These are phyloP conservation scores for Terebella lapidaria DNA, from an alignment of 2,888 invertebrate genomes.

Conservation along the genomic window DNA sequence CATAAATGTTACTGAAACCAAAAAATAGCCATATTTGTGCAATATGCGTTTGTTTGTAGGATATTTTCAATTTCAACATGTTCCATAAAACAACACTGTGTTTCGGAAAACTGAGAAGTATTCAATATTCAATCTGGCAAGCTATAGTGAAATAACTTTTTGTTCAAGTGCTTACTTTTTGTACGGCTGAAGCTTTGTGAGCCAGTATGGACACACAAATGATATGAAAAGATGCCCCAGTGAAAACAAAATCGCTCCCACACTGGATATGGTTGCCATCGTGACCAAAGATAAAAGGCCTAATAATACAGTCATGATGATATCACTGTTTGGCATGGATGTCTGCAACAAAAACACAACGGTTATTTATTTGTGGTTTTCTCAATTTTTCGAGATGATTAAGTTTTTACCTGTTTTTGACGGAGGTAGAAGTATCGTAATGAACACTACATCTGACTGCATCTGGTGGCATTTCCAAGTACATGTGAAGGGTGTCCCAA, in stretches of 20 bases:
- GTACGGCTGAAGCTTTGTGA: slow-evolving; percentile 51
- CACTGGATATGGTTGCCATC: slow-evolving; percentile 33
- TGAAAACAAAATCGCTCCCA: slow-evolving; percentile 39
- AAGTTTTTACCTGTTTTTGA: too few relatives aligned
- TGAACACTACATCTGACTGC: too few relatives aligned
- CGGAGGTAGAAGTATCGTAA: too few relatives aligned
- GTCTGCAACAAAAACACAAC: background rate
- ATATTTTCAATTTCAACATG: background rate
- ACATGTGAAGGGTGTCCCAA: too few relatives aligned
- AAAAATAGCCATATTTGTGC: background rate
- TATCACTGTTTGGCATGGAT: background rate
- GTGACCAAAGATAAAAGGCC: slow-evolving; percentile 28
- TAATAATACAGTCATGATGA: slow-evolving; percentile 24
- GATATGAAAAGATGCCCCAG: slow-evolving; percentile 47
- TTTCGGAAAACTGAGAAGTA: too few relatives aligned
- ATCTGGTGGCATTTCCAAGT: too few relatives aligned
- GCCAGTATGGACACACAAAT: slow-evolving; percentile 52
- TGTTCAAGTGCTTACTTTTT: slow-evolving; percentile 48
- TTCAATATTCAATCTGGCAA: background rate
- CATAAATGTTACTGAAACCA: slow-evolving; percentile 74
- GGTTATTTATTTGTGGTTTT: background rate
- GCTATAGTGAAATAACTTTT: background rate
- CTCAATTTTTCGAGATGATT: background rate
- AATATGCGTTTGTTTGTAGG: background rate
- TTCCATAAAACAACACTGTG: background rate